phyloP scores from a whole-genome alignment of 2,113 vertebrate species.

The Diadophis punctatus region DNA sequence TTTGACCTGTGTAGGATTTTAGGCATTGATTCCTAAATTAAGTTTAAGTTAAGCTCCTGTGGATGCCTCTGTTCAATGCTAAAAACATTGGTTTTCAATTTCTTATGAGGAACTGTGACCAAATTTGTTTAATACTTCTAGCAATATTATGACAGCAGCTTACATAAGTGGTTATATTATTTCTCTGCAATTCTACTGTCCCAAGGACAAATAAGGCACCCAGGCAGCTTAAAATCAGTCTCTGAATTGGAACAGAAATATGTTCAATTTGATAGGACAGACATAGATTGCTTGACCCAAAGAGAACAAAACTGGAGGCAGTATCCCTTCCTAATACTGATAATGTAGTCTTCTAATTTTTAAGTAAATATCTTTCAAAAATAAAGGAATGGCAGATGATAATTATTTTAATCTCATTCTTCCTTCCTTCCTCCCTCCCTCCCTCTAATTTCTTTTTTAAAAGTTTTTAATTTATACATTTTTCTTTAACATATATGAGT shows the following conservation, averaged over 20 bases:
- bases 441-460: too few species aligned
- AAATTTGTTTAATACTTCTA: not conserved
- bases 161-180: not conserved
- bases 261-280: not conserved
- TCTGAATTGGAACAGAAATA: not conserved
- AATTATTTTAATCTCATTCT: not conserved
- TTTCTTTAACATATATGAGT: too few species aligned
- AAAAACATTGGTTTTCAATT: not conserved
- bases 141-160: not conserved
- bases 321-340: not conserved
- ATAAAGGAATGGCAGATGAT: not conserved
- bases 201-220: not conserved
- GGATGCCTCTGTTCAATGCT: not conserved
- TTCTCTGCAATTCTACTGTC: not conserved
- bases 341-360: not conserved
- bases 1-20: not conserved
- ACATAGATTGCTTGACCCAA: not conserved
- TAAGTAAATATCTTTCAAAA: not conserved
- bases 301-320: not conserved
- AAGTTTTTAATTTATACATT: too few species aligned
- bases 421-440: not conserved
- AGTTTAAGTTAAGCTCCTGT: not conserved
- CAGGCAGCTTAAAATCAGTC: not conserved
- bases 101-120: not conserved
- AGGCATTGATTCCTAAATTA: not conserved